Conservation (phyloP, 2,888 invertebrate species). For the Nomada fabriciana region DNA sequence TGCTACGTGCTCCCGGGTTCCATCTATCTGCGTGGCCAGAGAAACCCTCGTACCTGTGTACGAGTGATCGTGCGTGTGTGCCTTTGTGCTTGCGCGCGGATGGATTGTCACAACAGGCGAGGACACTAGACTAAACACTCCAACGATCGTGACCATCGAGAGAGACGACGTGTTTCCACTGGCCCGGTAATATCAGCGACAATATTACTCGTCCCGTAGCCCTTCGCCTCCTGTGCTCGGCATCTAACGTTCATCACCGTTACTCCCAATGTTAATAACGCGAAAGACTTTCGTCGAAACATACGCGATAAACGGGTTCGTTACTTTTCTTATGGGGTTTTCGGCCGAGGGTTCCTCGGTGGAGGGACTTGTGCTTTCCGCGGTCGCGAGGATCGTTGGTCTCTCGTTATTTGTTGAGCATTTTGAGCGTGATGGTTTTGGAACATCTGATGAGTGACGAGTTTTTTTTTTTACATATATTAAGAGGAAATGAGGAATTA, state of each 20-base stretch:
- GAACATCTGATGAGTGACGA: too few relatives aligned
- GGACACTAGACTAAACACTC: slow-evolving; percentile 82
- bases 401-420: background rate
- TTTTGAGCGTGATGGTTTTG: background rate
- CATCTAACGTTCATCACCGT: slow-evolving; percentile 26
- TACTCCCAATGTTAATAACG: slow-evolving; percentile 5
- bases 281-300: slow-evolving; percentile 19
- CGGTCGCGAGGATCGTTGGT: background rate
- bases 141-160: slow-evolving; percentile 78
- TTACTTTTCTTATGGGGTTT: background rate
- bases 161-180: slow-evolving; percentile 73
- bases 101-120: slow-evolving; percentile 81
- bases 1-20: slow-evolving; percentile 59
- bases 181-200: slow-evolving; percentile 74
- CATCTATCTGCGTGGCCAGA: slow-evolving; percentile 53
- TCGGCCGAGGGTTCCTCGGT: background rate
- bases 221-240: slow-evolving; percentile 1
- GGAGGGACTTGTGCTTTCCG: background rate
- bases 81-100: slow-evolving; percentile 75
- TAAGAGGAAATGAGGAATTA: too few relatives aligned
- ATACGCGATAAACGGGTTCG: background rate
- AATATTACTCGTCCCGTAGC: slow-evolving; percentile 56
- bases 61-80: slow-evolving; percentile 46
- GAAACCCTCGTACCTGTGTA: slow-evolving; percentile 43
- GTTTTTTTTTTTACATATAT: too few relatives aligned